Base-by-base conservation (phyloP, 2,888 invertebrate genomes). In the Pocota personata region DNA sequence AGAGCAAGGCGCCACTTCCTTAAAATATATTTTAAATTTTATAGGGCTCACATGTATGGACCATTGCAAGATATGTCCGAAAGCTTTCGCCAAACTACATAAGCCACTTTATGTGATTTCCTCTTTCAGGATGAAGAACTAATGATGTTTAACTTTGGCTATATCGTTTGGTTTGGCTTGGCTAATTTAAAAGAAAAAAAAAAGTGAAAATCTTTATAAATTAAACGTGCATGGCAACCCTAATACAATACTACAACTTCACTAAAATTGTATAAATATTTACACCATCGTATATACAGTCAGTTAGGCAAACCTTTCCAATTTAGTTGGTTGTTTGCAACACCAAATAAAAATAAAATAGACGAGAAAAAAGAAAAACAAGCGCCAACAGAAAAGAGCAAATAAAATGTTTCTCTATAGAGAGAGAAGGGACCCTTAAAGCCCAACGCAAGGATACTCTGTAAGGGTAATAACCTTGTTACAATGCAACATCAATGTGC, bases 221-320 rank as follows among this genome's bases (percentile, higher is more conserved):
- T 30, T 32, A 14, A 57, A 32, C 35, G 27, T 6, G 14, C 37
- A 1, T 46, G 71, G 62, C 71, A 79, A 64, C 78, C 55, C 78
- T 71, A 14, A 4, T 8, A 32, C 12, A 48, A 32, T 3, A 48
- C 19, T 72, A 12, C 57, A 57, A 48, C 64, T 79, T 64, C 37
- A 57, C 62, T 55, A 57, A 50, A 35, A 57, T 46, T 72, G 14
- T 35, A 60, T 76, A 72, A 64, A 79, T 72, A 71, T 64, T 71
- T 72, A 55, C 37, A 30, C 50, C 35, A 30, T 35, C 24, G 12
- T 60, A 55, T 27, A 14, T 3, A 62, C 62, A 62, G 57, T 62
- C 57, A 58, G 72, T 64, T 72, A 77, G 78, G 55, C 55, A 79
- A 72, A 79, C 78, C 78, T 72, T 79, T 79, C 72, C 79, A 72